Percentiles rank a stretch among this genome's conserved stretches.
These are phyloP conservation scores for Corvus hawaiiensis DNA, from an alignment of 2,113 vertebrate species.

Conservation along the genomic window DNA sequence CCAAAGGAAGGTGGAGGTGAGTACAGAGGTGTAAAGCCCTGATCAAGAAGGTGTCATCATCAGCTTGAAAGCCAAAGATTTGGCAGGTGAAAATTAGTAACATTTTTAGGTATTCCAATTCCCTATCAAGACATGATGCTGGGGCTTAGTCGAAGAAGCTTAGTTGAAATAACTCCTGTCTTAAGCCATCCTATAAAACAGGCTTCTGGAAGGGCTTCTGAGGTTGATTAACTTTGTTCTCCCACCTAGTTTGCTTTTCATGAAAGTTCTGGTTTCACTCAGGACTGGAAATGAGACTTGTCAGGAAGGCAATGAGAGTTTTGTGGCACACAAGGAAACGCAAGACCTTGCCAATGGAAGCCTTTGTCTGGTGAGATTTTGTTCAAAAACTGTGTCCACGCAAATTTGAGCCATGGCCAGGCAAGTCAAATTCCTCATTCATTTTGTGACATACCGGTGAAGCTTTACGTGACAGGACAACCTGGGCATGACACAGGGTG, in stretches of 20 bases:
- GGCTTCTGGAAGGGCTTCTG: slow-evolving; percentile 12
- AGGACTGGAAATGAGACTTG: not conserved
- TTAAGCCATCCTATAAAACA: not conserved
- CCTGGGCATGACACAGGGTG: not conserved
- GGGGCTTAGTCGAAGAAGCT: not conserved
- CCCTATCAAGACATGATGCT: not conserved
- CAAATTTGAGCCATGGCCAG: not conserved
- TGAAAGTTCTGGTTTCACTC: slow-evolving; percentile 1
- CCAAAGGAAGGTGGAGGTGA: not conserved
- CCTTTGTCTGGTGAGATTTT: not conserved
- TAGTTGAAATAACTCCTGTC: not conserved
- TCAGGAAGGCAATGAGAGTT: not conserved
- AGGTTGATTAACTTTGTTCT: not conserved
- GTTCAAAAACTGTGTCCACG: not conserved
- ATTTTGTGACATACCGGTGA: not conserved
- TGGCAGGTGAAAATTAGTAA: not conserved
- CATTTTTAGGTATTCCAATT: not conserved
- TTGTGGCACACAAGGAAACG: not conserved
- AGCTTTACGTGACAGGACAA: not conserved
- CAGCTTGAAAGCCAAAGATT: not conserved
- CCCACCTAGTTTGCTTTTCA: not conserved
- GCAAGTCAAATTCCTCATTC: not conserved
- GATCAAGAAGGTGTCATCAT: not conserved
- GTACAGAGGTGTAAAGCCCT: not conserved
- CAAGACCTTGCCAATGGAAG: not conserved